Evolutionary conservation across 2,113 vertebrate genomes (phyloP).

Genomic region (Phyllostomus discolor): DNA sequence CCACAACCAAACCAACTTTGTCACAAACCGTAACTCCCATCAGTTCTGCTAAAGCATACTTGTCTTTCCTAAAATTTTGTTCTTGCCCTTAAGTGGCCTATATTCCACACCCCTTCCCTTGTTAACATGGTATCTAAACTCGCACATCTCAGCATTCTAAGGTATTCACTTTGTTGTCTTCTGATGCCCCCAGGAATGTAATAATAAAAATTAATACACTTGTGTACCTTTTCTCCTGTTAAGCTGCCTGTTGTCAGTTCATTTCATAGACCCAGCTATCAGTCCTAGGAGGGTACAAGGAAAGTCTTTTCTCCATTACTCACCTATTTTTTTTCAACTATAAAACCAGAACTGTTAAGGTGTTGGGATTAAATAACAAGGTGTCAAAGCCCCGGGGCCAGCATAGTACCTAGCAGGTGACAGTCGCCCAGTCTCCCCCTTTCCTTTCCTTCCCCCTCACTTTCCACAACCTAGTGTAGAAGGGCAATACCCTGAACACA

Average conservation of each 20-base stretch:
- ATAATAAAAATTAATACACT: not conserved
- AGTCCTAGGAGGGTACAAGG: not conserved
- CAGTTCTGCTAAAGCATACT: not conserved
- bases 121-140: not conserved
- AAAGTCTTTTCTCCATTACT: not conserved
- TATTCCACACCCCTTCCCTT: not conserved
- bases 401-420: fast-evolving
- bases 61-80: not conserved
- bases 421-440: not conserved
- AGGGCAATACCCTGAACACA: too few relatives aligned
- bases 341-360: not conserved
- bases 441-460: not conserved
- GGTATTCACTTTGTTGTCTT: not conserved
- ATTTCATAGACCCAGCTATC: not conserved
- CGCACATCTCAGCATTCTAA: not conserved
- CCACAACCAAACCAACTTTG: not conserved
- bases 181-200: fast-evolving
- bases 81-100: not conserved
- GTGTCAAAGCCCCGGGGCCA: not conserved
- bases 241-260: not conserved
- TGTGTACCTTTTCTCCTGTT: not conserved
- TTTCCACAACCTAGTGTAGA: not conserved
- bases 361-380: not conserved
- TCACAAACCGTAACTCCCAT: not conserved
- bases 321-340: not conserved